phyloP scores from a whole-genome alignment of 2,888 invertebrate genomes.

The Heliconius cydno region DNA sequence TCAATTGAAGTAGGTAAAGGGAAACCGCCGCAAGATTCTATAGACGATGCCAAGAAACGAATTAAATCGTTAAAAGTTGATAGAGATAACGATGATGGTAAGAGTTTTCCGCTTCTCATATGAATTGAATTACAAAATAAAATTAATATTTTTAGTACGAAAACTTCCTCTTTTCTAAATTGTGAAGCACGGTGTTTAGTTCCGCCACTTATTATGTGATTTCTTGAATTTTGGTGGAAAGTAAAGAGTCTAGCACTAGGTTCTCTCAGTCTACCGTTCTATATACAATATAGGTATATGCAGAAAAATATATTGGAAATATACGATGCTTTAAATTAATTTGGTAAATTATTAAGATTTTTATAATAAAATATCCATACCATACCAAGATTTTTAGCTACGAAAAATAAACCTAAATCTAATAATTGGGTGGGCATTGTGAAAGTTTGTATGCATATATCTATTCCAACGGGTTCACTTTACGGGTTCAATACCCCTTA shows the following conservation, averaged over 20 bases:
- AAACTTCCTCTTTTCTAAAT: too few relatives aligned
- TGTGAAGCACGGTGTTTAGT: too few relatives aligned
- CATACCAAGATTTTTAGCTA: too few relatives aligned
- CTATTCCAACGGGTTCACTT: not conserved
- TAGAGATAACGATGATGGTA: slow-evolving; percentile 79
- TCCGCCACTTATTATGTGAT: too few relatives aligned
- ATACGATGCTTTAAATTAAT: too few relatives aligned
- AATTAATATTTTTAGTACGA: not conserved
- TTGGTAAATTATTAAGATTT: too few relatives aligned
- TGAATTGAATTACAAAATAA: not conserved
- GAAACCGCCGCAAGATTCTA: slow-evolving; percentile 70
- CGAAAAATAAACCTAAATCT: too few relatives aligned
- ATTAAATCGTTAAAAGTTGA: slow-evolving; percentile 79
- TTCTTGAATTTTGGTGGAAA: too few relatives aligned
- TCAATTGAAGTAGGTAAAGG: slow-evolving; percentile 66
- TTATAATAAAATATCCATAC: too few relatives aligned
- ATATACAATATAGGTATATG: not conserved
- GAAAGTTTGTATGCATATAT: not conserved
- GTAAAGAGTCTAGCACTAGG: too few relatives aligned
- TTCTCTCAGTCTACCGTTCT: not conserved
- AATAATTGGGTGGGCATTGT: not conserved
- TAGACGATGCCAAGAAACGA: slow-evolving; percentile 75
- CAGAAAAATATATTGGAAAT: too few relatives aligned
- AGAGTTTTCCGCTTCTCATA: slow-evolving; percentile 51
- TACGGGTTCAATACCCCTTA: not conserved